Evolutionary conservation across 2,888 invertebrate genomes (phyloP), one percentile per base, ranked within the genome.

Genomic region (Drepana falcataria): DNA sequence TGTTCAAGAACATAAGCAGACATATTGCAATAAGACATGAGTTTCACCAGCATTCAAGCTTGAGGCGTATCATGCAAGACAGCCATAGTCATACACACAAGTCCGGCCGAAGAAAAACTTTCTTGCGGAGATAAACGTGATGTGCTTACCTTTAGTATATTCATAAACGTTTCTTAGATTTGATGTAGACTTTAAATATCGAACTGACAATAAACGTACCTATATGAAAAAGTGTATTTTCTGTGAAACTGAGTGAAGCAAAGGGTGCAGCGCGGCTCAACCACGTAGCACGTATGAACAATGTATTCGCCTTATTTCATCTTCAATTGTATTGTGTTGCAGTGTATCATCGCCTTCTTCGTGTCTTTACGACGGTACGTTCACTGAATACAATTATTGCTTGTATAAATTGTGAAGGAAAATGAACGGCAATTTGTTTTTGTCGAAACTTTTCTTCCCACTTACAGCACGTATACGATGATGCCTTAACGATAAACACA

Each of bases 1-100:
- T 91, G 61, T 91, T 91, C 71, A 91, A 91, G 74, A 91, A 91
- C 77, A 91, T 91, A 70, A 91, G 90, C 78, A 85, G 86, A 68
- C 91, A 91, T 71, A 85, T 91, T 73, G 83, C 91, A 61, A 89
- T 91, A 67, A 78, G 91, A 54, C 91, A 91, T 63, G 87, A 91
- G 71, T 91, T 91, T 59, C 91, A 91, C 65, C 89, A 90, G 62
- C 90, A 91, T 67, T 81, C 91, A 47, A 90, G 91, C 59, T 69
- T 91, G 64, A 79, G 75, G 53, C 75, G 91, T 49, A 91, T 91
- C 65, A 85, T 91, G 86, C 81, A 84, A 55, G 91, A 91, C 63
- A 78, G 74, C 55, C 75, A 85, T 59, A 64, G 71, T 40, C 79
- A 83, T 57, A 59, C 71, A 56, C 81, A 81, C 62, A 79, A 71